Evolutionary conservation across 2,113 vertebrate species (phyloP), one percentile per base, ranked within the genome.

Genomic region (Circaetus cinerascens): DNA sequence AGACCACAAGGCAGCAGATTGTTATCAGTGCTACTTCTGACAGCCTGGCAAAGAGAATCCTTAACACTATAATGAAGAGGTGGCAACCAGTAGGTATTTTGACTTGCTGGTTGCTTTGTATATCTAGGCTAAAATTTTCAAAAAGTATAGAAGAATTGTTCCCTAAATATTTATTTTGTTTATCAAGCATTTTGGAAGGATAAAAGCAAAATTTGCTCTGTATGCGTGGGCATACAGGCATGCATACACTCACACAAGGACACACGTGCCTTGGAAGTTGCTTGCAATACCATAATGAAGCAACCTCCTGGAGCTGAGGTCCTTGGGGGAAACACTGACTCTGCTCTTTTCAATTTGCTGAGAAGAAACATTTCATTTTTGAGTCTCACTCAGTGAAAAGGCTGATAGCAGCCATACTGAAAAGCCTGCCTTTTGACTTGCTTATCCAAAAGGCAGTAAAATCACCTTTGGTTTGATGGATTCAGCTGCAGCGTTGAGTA

Each of bases 401-500:
- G 51, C 74, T 88, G 93, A 96, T 80, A 93, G 84, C 68, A 85
- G 77, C 67, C 3, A 0, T 66, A 81, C 67, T 43, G 63, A 94
- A 88, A 71, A 84, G 60, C 29, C 38, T 83, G 85, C 30, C 36
- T 86, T 91, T 91, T 67, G 75, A 74, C 87, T 89, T 22, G 25
- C 64, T 91, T 95, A 91, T 90, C 87, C 84, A 76, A 90, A 89
- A 95, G 72, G 85, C 86, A 84, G 85, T 63, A 94, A 78, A 95
- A 95, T 91, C 89, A 95, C 92, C 79, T 96, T 72, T 75, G 57
- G 72, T 90, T 94, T 91, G 90, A 92, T 23, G 40, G 83, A 80
- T 96, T 95, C 86, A 95, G 72, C 93, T 91, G 69, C 63, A 89
- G 78, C 3, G 19, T 38, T 96, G 96, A 97, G 90, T 90, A 96